Conservation (phyloP, 1,140 invertebrate species). For the Drosophila ironensis region DNA sequence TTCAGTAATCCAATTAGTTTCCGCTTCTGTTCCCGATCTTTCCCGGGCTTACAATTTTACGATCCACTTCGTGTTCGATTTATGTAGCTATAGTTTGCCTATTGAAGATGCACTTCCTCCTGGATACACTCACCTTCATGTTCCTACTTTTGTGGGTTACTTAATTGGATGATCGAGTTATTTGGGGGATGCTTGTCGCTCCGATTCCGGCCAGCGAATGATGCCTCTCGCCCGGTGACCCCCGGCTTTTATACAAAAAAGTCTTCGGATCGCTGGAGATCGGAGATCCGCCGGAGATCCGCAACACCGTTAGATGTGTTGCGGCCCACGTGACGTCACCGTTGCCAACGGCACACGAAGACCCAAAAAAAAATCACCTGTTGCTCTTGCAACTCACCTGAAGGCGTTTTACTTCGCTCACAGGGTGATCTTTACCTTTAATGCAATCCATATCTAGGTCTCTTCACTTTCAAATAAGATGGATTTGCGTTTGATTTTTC, state of each 20-base stretch:
- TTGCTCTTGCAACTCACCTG: conserved; percentile 50
- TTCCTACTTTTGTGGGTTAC: conserved; percentile 6
- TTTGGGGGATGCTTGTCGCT: conserved; percentile 33
- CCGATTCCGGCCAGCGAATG: conserved; percentile 60
- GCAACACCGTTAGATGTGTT: conserved; percentile 45
- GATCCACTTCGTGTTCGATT: no score
- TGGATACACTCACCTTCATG: conserved; percentile 67
- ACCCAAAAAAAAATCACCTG: background rate
- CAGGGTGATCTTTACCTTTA: background rate
- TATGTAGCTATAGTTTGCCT: no score
- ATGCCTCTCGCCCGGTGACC: conserved; percentile 50
- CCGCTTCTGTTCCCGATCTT: background rate
- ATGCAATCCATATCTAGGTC: no score
- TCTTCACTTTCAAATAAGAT: no score
- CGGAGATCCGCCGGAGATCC: conserved; percentile 11
- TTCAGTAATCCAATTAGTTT: conserved; percentile 34
- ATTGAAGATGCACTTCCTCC: conserved; percentile 21
- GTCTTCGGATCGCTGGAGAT: background rate
- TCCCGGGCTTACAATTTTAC: no score
- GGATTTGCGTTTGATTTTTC: no score
- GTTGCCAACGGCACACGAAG: background rate
- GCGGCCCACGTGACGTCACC: conserved; percentile 27
- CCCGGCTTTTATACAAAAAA: conserved; percentile 68
- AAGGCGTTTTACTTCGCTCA: no score
- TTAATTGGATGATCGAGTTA: background rate